Evolutionary conservation across 2,888 invertebrate species (phyloP), one percentile per base, ranked within the genome.

Genomic region (Magallana nippona): DNA sequence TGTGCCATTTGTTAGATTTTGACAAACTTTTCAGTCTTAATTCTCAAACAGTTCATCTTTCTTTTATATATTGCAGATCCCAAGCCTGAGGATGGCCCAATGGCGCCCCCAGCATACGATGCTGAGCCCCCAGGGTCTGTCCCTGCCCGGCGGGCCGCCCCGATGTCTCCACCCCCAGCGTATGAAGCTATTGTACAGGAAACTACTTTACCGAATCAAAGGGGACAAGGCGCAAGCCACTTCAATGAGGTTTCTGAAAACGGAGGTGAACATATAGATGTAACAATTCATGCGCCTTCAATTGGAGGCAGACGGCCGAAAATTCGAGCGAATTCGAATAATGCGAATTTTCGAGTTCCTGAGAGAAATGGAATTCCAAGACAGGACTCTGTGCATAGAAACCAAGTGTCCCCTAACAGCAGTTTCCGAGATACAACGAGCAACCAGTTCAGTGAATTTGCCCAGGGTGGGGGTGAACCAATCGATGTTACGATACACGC

Each of bases 101-200:
- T 71, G 27, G 27, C 13, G 5, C 71, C 71, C 0, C 71, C 71
- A 0, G 71, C 71, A 32, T 71, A 71, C 32, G 71, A 71, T 22
- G 71, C 22, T 27, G 22, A 32, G 3, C 71, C 71, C 27, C 71
- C 71, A 27, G 71, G 71, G 32, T 32, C 71, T 15, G 71, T 71
- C 10, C 71, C 71, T 27, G 19, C n/a, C 60, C n/a, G n/a, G 60
- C 10, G 27, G 5, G 27, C 22, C 32, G 15, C 32, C 22, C 71
- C 71, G 27, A 71, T 71, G 71, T 71, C 71, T 2, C 71, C 71
- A 11, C 71, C 71, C 13, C 71, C 71, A 27, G 71, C 71, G 10
- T 71, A 71, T 5, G 71, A 71, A 22, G 71, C 71, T 19, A 27
- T 71, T 27, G 27, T 71, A 71, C 71, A 71, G 13, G 27, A 27